These are phyloP conservation scores for Propithecus perrieri DNA, from an alignment of 2,797 vertebrate species.

Conservation along the genomic window DNA sequence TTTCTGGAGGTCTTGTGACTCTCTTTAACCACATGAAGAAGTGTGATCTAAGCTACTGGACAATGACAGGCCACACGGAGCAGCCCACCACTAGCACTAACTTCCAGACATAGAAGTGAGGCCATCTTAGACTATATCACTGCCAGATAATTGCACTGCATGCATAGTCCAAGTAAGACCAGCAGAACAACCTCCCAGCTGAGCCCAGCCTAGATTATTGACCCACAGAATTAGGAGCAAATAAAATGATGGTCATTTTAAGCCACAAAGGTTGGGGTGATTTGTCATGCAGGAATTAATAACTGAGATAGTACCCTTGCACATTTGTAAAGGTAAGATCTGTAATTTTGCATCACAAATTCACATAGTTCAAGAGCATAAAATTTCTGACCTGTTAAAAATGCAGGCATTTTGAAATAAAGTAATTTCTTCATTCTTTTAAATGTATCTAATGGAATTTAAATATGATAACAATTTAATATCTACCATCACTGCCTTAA, in stretches of 20 bases:
- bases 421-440: not conserved
- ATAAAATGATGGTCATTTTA: not conserved
- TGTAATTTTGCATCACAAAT: not conserved
- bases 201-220: not conserved
- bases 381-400: not conserved
- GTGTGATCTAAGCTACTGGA: not conserved
- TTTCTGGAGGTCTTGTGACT: not conserved
- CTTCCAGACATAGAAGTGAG: not conserved
- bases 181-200: not conserved
- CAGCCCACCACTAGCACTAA: not conserved
- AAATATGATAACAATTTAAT: not conserved
- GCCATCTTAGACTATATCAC: not conserved
- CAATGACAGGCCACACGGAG: not conserved
- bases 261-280: not conserved
- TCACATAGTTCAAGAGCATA: not conserved
- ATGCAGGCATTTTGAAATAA: not conserved
- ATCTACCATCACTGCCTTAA: not conserved
- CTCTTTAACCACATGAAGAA: not conserved
- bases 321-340: not conserved
- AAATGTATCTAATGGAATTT: not conserved
- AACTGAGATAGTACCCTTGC: not conserved
- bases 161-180: no score
- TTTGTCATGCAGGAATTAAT: not conserved
- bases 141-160: not conserved
- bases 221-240: not conserved